Percentiles rank a stretch among this genome's conserved stretches.
These are phyloP conservation scores for Labeo calbasu DNA, from an alignment of 2,797 vertebrate species.

Conservation along the genomic window DNA sequence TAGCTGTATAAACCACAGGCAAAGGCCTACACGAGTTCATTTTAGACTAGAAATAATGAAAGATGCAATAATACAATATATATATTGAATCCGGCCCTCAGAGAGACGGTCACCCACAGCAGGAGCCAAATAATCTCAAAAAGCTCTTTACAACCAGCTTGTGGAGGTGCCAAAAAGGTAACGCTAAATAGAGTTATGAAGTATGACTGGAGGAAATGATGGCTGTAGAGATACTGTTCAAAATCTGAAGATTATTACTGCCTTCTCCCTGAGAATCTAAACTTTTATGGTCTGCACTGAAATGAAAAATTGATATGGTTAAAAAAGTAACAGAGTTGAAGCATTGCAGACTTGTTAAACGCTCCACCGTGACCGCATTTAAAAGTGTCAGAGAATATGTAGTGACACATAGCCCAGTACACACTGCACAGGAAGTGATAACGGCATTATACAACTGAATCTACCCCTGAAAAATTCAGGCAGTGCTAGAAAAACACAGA, in stretches of 20 bases:
- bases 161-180: constrained; percentile 43
- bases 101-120: constrained; percentile 10
- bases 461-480: background rate
- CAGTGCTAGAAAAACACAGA: background rate
- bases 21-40: background rate
- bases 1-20: background rate
- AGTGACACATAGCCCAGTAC: constrained; percentile 3
- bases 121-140: constrained; percentile 42
- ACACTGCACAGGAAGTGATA: constrained; percentile 11
- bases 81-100: constrained; percentile 40
- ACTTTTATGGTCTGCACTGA: constrained; percentile 45
- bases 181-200: constrained; percentile 54
- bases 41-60: constrained; percentile 12
- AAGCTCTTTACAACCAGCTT: constrained; percentile 52
- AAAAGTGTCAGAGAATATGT: constrained; percentile 28
- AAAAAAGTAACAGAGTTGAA: constrained; percentile 45
- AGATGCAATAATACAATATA: constrained; percentile 35
- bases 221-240: constrained; percentile 43
- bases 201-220: constrained; percentile 51
- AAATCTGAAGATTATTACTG: constrained; percentile 45
- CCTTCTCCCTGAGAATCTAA: constrained; percentile 40
- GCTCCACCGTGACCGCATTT: constrained; percentile 12
- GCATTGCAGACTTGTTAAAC: constrained; percentile 33
- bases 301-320: constrained; percentile 37
- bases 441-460: constrained; percentile 14